These are phyloP conservation scores for Fistularia commersonii DNA, from an alignment of 2,797 vertebrate species.

Conservation along the genomic window DNA sequence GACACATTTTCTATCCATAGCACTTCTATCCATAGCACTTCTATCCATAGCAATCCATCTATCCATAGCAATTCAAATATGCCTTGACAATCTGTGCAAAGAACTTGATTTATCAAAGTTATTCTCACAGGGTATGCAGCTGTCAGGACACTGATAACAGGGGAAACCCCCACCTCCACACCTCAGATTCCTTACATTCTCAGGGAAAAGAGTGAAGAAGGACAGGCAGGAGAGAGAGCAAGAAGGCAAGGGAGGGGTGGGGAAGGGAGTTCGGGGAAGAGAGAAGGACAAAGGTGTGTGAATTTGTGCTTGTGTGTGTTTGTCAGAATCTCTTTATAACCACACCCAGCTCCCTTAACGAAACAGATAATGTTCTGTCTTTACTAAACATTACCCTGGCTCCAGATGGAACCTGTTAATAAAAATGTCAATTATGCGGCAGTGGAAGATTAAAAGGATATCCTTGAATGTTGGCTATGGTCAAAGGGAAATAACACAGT, in stretches of 20 bases:
- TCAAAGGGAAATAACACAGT: not conserved
- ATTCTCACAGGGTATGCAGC: constrained; percentile 23
- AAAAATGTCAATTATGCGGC: constrained; percentile 17
- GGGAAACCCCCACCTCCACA: constrained; percentile 45
- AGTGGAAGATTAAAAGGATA: not conserved
- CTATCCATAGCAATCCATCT: too few species aligned
- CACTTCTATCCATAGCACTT: too few species aligned
- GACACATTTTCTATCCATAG: too few species aligned
- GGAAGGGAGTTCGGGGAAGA: not conserved
- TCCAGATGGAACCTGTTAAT: constrained; percentile 21
- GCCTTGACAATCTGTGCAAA: too few species aligned
- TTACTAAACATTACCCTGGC: constrained; percentile 11
- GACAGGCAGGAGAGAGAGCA: too few species aligned
- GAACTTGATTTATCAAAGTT: too few species aligned
- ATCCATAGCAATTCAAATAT: too few species aligned
- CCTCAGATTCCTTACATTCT: constrained; percentile 65
- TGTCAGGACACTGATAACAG: constrained; percentile 40
- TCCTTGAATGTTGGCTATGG: constrained; percentile 1
- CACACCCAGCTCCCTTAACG: constrained; percentile 52
- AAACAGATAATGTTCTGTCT: constrained; percentile 28
- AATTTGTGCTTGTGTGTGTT: constrained; percentile 1
- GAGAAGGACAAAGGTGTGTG: constrained; percentile 1
- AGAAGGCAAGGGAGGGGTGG: too few species aligned
- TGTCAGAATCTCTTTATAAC: constrained; percentile 26
- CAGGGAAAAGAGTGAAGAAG: constrained; percentile 9